These are phyloP conservation scores for Chamaetylas fuelleborni DNA, from an alignment of 2,113 vertebrate genomes.

Conservation along the genomic window DNA sequence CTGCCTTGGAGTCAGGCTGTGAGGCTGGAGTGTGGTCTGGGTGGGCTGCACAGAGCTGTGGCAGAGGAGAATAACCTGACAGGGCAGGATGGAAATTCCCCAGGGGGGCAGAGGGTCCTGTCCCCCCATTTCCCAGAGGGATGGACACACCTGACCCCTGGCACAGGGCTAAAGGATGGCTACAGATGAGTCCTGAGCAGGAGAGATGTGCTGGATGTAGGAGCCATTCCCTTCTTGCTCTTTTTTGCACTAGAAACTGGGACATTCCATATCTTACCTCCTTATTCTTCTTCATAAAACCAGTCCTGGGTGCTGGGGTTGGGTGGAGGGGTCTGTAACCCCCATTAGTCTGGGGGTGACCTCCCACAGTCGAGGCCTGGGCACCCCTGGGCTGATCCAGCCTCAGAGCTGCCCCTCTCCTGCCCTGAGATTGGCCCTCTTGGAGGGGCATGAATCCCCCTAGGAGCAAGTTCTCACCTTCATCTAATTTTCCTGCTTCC, in stretches of 20 bases:
- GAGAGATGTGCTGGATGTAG: background rate
- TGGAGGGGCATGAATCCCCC: background rate
- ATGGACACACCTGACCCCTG: background rate
- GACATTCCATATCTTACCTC: background rate
- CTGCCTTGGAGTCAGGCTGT: background rate
- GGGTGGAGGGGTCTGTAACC: background rate
- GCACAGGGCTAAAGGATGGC: fast-evolving
- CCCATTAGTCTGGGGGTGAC: fast-evolving
- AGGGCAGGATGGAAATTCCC: background rate
- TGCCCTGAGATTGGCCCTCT: fast-evolving
- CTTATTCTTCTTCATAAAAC: background rate
- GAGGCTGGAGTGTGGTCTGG: background rate
- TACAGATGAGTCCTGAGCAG: background rate
- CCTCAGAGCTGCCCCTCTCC: background rate
- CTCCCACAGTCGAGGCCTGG: background rate
- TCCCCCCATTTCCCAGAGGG: fast-evolving
- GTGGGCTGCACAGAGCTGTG: background rate
- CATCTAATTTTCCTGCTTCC: background rate
- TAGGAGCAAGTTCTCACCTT: background rate
- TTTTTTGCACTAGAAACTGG: background rate
- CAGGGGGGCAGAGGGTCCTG: background rate
- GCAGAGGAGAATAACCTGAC: background rate
- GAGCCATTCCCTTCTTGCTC: background rate
- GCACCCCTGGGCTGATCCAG: background rate
- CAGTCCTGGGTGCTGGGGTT: background rate